Conservation (phyloP, 2,888 invertebrate genomes). For the Branchipolynoe longqiensis region DNA sequence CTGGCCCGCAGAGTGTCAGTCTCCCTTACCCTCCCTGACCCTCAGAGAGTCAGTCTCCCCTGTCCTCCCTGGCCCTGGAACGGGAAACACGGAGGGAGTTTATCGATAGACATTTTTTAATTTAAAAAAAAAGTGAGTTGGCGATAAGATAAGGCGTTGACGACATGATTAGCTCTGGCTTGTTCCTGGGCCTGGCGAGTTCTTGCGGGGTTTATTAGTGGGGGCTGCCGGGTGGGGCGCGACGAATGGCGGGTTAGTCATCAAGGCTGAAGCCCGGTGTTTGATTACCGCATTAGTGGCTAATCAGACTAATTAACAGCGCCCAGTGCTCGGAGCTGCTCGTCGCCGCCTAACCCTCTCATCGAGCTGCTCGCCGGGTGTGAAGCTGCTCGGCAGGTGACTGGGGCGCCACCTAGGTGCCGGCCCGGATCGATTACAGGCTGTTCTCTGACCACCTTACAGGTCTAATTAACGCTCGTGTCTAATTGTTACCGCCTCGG, state of each 20-base stretch:
- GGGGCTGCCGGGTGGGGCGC: no score
- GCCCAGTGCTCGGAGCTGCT: not conserved
- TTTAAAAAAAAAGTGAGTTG: no score
- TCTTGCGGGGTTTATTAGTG: no score
- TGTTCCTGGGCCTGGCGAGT: no score
- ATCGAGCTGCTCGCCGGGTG: constrained; percentile 33
- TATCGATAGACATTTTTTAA: no score
- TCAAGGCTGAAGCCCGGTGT: constrained; percentile 2
- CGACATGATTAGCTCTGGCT: no score
- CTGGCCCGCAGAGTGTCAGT: no score
- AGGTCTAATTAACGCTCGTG: constrained; percentile 46
- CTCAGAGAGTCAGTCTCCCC: no score
- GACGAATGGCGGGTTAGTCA: constrained; percentile 11
- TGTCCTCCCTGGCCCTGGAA: no score
- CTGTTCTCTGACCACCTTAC: constrained; percentile 41
- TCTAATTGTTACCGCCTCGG: constrained; percentile 42
- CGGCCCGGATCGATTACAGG: constrained; percentile 47
- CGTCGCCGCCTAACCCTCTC: not conserved
- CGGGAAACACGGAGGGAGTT: no score
- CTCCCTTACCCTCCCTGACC: no score
- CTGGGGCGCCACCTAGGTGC: constrained; percentile 10
- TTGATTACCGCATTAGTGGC: constrained; percentile 38
- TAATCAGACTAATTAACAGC: constrained; percentile 38
- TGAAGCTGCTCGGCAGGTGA: constrained; percentile 20
- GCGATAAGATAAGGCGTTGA: no score